A percentile compares a stretch with the other conserved stretches of the same genome.
These are phyloP conservation scores for Ia io DNA, from an alignment of 2,113 vertebrate species.

Conservation along the genomic window DNA sequence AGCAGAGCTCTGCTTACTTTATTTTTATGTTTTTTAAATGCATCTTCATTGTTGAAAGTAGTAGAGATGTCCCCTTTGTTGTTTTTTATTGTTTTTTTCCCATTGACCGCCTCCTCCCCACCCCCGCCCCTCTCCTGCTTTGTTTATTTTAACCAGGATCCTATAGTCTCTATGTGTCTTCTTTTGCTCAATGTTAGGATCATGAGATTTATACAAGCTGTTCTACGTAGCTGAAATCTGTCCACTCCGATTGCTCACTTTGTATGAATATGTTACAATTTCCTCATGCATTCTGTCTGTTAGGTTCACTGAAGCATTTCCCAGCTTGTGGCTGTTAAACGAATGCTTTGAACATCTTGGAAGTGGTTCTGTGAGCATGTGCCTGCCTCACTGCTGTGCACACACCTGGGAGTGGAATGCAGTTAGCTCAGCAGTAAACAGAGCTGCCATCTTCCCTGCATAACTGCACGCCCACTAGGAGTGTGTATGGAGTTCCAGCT, in stretches of 20 bases:
- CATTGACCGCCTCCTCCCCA: too few species aligned
- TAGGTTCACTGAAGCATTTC: neutral
- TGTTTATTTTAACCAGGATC: neutral
- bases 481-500: neutral
- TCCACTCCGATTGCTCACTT: neutral
- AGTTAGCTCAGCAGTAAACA: neutral
- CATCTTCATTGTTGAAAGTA: too few species aligned
- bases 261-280: neutral
- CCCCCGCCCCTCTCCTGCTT: too few species aligned
- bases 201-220: neutral
- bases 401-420: neutral
- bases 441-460: neutral
- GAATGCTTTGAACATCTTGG: neutral
- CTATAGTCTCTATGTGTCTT: neutral
- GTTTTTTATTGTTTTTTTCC: too few species aligned
- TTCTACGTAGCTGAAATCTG: neutral
- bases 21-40: too few species aligned
- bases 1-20: too few species aligned
- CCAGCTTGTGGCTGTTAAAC: neutral
- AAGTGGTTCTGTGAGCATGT: neutral
- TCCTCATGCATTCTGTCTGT: neutral
- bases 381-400: neutral
- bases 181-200: neutral
- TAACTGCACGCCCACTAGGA: neutral
- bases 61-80: too few species aligned